A percentile compares a stretch with the other conserved stretches of the same genome.
Conservation (phyloP, 2,113 vertebrate species). For the Ifrita kowaldi region DNA sequence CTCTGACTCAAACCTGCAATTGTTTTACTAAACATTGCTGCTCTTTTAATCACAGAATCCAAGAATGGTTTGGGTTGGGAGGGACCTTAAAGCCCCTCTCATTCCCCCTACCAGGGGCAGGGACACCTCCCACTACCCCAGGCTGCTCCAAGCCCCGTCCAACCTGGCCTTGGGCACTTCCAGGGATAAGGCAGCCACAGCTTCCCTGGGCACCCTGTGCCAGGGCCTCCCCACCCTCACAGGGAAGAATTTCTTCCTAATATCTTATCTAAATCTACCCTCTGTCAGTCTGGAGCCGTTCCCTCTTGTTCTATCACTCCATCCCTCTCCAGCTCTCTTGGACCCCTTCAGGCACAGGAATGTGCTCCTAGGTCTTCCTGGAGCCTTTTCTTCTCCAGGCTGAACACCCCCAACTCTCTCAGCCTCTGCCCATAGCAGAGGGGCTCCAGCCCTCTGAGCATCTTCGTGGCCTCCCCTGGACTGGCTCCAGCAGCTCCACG, state of each 20-base stretch:
- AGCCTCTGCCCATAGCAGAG: neutral
- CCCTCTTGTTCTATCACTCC: neutral
- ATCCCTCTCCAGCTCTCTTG: neutral
- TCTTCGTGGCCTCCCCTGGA: neutral
- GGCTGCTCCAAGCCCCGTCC: accelerated
- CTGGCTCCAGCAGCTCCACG: neutral
- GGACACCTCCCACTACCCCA: neutral
- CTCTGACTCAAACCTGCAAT: neutral
- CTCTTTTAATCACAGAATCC: neutral
- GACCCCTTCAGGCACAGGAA: neutral
- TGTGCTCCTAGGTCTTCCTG: neutral
- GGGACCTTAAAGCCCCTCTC: too few relatives aligned
- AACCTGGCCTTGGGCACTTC: neutral
- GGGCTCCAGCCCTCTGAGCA: neutral
- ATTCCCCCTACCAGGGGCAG: neutral
- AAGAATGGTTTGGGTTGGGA: neutral
- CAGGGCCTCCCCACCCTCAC: neutral
- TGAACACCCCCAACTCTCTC: neutral
- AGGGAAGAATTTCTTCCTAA: neutral
- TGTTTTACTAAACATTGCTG: neutral
- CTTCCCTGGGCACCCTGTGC: neutral
- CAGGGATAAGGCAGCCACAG: neutral
- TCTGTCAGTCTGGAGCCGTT: neutral
- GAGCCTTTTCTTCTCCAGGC: neutral
- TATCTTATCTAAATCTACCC: neutral